These are phyloP conservation scores for Anarrhichthys ocellatus DNA, from an alignment of 2,113 vertebrate genomes.

Conservation along the genomic window DNA sequence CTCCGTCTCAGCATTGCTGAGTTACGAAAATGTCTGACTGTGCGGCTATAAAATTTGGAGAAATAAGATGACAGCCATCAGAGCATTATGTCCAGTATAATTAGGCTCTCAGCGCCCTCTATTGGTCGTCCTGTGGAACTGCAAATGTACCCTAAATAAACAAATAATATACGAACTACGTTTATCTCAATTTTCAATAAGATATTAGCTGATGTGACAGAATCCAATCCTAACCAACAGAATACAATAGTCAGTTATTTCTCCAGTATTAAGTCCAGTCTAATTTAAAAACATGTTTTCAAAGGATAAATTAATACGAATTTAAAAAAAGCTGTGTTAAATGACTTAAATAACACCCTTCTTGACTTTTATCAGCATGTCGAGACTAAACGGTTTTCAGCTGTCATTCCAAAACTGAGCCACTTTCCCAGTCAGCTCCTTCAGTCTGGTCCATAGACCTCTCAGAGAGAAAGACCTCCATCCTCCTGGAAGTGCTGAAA, in stretches of 20 bases:
- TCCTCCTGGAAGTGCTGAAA: too few species aligned
- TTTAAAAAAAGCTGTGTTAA: neutral
- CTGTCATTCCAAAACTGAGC: too few species aligned
- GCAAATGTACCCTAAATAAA: neutral
- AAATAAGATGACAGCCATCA: neutral
- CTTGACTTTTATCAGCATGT: too few species aligned
- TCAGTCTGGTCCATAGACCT: too few species aligned
- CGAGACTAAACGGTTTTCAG: too few species aligned
- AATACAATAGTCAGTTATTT: too few species aligned
- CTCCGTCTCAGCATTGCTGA: neutral
- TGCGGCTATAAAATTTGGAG: neutral
- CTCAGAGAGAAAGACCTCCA: too few species aligned
- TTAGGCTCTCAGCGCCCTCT: conserved; percentile 35
- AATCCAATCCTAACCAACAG: too few species aligned
- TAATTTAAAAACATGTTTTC: neutral
- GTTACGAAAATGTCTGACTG: neutral
- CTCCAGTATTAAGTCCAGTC: neutral
- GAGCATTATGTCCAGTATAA: neutral
- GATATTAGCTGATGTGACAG: neutral
- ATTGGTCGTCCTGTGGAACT: conserved; percentile 11
- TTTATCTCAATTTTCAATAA: neutral
- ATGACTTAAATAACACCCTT: too few species aligned
- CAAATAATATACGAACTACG: neutral
- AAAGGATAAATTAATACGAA: neutral
- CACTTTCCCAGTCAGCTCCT: too few species aligned